Evolutionary conservation across 2,113 vertebrate species (phyloP).

Genomic region (Acanthochromis polyacanthus): DNA sequence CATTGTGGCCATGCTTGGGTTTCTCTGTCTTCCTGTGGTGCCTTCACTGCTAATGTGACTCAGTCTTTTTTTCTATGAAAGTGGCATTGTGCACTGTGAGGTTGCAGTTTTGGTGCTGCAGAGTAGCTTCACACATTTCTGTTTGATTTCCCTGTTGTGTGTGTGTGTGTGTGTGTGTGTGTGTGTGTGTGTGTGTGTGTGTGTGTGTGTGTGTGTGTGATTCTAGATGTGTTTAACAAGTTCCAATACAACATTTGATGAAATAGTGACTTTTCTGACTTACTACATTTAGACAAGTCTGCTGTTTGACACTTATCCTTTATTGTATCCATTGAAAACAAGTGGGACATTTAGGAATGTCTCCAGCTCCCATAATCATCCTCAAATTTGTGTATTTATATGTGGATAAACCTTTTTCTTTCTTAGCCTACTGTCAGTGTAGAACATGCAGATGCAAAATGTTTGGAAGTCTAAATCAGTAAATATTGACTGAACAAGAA

Average conservation of each 20-base stretch:
- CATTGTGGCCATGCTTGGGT: slow-evolving; percentile 15
- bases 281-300: not conserved
- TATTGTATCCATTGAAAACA: slow-evolving; percentile 19
- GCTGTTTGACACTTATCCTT: slow-evolving; percentile 14
- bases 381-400: slow-evolving; percentile 45
- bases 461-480: slow-evolving; percentile 38
- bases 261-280: not conserved
- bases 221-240: not conserved
- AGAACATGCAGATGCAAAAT: slow-evolving; percentile 13
- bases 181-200: not conserved
- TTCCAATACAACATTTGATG: not conserved
- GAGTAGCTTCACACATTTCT: not conserved
- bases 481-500: slow-evolving; percentile 53
- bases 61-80: slow-evolving; percentile 21
- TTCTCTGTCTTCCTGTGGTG: slow-evolving; percentile 25
- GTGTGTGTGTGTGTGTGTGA: not conserved
- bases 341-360: slow-evolving; percentile 11
- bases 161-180: not conserved
- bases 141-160: not conserved
- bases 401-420: slow-evolving; percentile 18
- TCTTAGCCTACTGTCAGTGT: slow-evolving; percentile 23
- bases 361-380: not conserved
- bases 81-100: slow-evolving; percentile 21
- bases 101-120: slow-evolving; percentile 18
- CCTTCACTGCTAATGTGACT: slow-evolving; percentile 31